These are phyloP conservation scores for Corvus moneduloides DNA, from an alignment of 2,113 vertebrate genomes.

Conservation along the genomic window DNA sequence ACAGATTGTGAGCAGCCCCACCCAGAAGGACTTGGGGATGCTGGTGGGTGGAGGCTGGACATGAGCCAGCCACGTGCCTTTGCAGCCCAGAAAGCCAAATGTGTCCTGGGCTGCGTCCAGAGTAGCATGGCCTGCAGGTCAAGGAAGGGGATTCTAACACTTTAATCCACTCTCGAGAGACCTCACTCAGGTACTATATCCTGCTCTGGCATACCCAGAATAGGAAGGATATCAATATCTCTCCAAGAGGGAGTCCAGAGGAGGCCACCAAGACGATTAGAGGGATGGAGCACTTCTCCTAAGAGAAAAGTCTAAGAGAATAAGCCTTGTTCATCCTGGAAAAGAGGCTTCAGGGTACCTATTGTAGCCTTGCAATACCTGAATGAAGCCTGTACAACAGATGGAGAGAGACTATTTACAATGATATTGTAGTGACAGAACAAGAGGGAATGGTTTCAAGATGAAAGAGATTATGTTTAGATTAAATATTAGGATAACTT, in stretches of 20 bases:
- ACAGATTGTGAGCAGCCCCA: neutral
- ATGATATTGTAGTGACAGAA: neutral
- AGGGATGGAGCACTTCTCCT: neutral
- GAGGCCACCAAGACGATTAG: neutral
- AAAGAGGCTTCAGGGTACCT: neutral
- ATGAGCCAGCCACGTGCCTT: neutral
- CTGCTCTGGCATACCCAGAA: neutral
- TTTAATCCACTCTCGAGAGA: neutral
- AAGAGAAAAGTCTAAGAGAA: neutral
- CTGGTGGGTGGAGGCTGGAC: neutral
- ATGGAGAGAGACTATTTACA: neutral
- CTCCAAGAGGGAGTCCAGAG: neutral
- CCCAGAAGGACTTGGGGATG: neutral
- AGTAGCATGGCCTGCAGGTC: neutral
- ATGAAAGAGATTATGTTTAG: neutral
- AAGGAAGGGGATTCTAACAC: neutral
- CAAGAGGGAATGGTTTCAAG: neutral
- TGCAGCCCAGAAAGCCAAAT: neutral
- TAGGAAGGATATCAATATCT: neutral
- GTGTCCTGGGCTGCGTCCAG: neutral
- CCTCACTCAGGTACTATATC: too few species aligned
- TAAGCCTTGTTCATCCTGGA: neutral
- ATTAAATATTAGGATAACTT: neutral
- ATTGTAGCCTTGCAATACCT: fast-evolving
- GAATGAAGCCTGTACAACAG: neutral